These are phyloP conservation scores for Drosophila asahinai DNA, from an alignment of 1,140 invertebrate species.

Conservation along the genomic window DNA sequence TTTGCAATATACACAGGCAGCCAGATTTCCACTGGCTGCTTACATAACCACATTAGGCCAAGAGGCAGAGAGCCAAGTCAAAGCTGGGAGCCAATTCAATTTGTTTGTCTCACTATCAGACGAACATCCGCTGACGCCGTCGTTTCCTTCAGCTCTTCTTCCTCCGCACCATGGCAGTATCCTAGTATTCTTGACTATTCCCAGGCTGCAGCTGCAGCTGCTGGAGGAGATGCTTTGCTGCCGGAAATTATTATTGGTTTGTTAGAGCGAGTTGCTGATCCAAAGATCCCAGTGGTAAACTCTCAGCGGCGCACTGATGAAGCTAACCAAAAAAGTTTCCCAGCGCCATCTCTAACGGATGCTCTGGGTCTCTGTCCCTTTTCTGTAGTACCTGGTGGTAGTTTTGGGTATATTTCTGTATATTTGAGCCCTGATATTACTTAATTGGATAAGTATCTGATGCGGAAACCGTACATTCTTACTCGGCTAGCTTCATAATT, in stretches of 20 bases:
- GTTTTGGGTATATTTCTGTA: not conserved
- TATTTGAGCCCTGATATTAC: too few relatives aligned
- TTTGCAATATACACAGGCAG: slow-evolving; percentile 60
- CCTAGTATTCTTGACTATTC: slow-evolving; percentile 67
- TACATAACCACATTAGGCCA: slow-evolving; percentile 74
- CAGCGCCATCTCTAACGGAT: not conserved
- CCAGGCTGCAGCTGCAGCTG: slow-evolving; percentile 68
- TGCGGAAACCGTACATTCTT: too few relatives aligned
- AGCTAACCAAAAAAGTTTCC: slow-evolving; percentile 66
- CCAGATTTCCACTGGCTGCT: slow-evolving; percentile 58
- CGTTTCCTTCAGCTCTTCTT: slow-evolving; percentile 8
- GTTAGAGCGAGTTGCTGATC: slow-evolving; percentile 64
- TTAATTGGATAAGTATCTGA: too few relatives aligned
- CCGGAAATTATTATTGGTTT: slow-evolving; percentile 81
- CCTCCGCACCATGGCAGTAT: slow-evolving; percentile 2
- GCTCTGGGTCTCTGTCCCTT: not conserved
- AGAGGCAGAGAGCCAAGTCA: slow-evolving; percentile 49
- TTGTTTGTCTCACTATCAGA: slow-evolving; percentile 73
- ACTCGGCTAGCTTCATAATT: too few relatives aligned
- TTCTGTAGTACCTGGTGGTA: slow-evolving; percentile 4
- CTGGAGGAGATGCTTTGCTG: slow-evolving; percentile 31
- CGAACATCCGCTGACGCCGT: slow-evolving; percentile 36
- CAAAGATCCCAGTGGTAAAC: slow-evolving; percentile 72
- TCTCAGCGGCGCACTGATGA: slow-evolving; percentile 70
- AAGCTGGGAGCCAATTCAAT: slow-evolving; percentile 75